A percentile compares a stretch with the other conserved stretches of the same genome.
phyloP scores from a whole-genome alignment of 2,797 vertebrate species.

The Glossophaga mutica region DNA sequence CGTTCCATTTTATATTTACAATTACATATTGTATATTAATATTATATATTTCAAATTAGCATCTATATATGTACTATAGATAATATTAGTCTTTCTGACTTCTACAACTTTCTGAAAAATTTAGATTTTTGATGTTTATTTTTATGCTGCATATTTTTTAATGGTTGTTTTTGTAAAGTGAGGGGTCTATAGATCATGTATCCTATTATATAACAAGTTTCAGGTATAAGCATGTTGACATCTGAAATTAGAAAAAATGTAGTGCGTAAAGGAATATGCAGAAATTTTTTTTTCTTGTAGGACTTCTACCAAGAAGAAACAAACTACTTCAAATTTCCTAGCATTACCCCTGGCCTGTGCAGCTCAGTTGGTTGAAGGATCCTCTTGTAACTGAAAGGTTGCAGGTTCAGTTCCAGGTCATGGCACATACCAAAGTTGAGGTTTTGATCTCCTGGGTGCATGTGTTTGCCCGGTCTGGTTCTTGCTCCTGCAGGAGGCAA shows the following conservation, averaged over 20 bases:
- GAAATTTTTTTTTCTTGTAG: neutral
- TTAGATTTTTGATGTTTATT: neutral
- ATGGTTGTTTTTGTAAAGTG: neutral
- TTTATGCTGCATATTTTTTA: neutral
- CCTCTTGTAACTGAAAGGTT: neutral
- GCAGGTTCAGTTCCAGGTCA: neutral
- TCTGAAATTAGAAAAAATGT: neutral
- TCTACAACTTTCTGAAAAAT: neutral
- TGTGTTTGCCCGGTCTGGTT: neutral
- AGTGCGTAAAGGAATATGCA: neutral
- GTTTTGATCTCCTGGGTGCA: neutral
- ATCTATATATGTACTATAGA: neutral
- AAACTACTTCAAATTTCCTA: neutral
- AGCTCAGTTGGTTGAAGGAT: neutral
- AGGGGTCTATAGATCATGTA: neutral
- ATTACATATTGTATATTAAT: slow-evolving; percentile 46
- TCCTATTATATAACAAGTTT: neutral
- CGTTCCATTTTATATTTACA: slow-evolving; percentile 61
- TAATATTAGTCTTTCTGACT: neutral
- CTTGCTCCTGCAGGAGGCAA: neutral
- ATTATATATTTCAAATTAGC: neutral
- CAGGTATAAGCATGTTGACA: neutral
- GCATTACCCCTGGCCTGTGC: neutral
- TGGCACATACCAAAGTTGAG: neutral
- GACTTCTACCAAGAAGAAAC: neutral